These are phyloP conservation scores for Tenebrosternarchus preto DNA, from an alignment of 2,113 vertebrate genomes.

Conservation along the genomic window DNA sequence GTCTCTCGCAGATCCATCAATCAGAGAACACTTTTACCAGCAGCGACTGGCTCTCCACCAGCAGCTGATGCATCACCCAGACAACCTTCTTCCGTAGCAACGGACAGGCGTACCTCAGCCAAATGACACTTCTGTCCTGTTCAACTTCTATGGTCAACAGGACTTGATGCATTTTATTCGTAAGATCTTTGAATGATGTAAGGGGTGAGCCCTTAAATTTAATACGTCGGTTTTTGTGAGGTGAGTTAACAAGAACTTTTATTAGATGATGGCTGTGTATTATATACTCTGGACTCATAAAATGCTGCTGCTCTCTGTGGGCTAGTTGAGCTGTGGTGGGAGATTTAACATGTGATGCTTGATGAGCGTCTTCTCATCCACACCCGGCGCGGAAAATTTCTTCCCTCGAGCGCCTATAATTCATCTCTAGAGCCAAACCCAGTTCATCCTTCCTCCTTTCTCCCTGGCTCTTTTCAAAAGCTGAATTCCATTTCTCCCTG, in stretches of 20 bases:
- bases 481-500: constrained; percentile 58
- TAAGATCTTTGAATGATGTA: constrained; percentile 5
- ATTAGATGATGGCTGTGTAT: constrained; percentile 28
- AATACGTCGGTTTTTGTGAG: not conserved
- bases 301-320: not conserved
- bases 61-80: constrained; percentile 66
- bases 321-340: not conserved
- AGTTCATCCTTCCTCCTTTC: not conserved
- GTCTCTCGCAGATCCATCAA: constrained; percentile 57
- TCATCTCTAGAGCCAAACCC: too few species aligned
- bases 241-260: constrained; percentile 15
- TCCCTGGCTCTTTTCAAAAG: constrained; percentile 37
- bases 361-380: not conserved
- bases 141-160: constrained; percentile 44
- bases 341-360: not conserved
- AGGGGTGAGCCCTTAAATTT: constrained; percentile 26
- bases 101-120: constrained; percentile 47
- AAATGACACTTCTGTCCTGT: constrained; percentile 49
- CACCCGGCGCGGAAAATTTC: too few species aligned
- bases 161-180: constrained; percentile 34
- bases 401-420: too few species aligned
- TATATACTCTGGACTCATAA: constrained; percentile 27
- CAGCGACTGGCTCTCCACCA: constrained; percentile 66
- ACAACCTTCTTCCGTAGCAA: constrained; percentile 60
- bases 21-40: constrained; percentile 58